Evolutionary conservation across 2,888 invertebrate genomes (phyloP).

Genomic region (Acanthosepion pharaonis): DNA sequence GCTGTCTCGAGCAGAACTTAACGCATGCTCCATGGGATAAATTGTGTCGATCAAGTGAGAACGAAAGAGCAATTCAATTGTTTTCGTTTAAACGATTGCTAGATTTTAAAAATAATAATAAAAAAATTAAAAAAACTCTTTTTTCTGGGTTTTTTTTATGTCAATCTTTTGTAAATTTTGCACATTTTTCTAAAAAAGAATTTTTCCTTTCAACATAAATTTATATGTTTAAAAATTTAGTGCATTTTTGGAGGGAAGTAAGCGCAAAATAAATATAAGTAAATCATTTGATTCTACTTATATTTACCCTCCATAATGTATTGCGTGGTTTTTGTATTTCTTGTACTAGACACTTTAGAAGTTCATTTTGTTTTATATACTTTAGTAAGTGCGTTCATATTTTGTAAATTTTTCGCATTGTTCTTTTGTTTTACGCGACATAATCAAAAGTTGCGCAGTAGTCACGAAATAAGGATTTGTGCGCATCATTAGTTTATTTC

Average conservation of each 20-base stretch:
- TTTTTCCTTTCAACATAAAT: neutral
- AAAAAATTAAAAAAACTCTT: neutral
- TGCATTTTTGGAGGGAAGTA: neutral
- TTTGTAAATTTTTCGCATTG: neutral
- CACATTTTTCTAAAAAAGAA: neutral
- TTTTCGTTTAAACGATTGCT: neutral
- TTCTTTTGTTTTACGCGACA: neutral
- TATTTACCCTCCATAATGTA: neutral
- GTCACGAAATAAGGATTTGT: constrained; percentile 20
- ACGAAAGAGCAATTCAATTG: neutral
- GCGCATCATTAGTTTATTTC: neutral
- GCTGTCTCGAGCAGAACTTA: neutral
- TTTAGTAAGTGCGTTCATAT: neutral
- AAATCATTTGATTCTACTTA: neutral
- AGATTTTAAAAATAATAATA: neutral
- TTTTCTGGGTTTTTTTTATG: neutral
- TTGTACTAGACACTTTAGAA: neutral
- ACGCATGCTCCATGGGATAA: neutral
- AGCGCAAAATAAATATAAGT: neutral
- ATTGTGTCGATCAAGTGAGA: neutral
- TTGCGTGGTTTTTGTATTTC: neutral
- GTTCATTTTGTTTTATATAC: neutral
- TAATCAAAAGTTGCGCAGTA: neutral
- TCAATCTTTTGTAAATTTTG: neutral
- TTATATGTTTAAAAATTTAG: neutral